Evolutionary conservation across 92 coral and sea anemone genomes (phyloP), one percentile per base, ranked within the genome.

Genomic region (Porites lobata): DNA sequence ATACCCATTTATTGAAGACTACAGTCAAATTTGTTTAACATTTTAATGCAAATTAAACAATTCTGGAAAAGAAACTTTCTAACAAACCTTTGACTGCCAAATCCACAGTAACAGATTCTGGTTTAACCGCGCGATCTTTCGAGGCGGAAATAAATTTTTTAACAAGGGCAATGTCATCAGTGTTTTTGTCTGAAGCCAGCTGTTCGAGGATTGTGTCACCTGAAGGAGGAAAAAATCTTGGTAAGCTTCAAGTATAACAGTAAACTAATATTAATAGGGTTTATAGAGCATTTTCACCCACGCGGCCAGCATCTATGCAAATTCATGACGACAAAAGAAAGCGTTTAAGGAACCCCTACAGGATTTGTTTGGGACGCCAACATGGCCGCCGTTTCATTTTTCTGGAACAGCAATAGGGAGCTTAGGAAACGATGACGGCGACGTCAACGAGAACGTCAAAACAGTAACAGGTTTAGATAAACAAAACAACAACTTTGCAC

Each of bases 1-100:
- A 38, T 38, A 38, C 47, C 47, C 47, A 38, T 38, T 38, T 38
- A 38, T 38, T 38, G 6, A 38, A 38, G 47, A 38, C 47, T 38
- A 38, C 7, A 3, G 47, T 38, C 61, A 56, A 10, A 56, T 10
- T 11, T 56, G 10, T 56, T 56, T 8, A 9, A 3, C 61, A 56
- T 56, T 56, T 56, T 38, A 38, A 56, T 14, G 17, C 61, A 10
- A 56, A 56, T 1, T 11, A 56, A 56, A 56, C 13, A 56, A 56
- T 10, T 56, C 11, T 56, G 61, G 15, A 10, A 9, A 56, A 56
- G 61, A 5, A 56, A 56, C 61, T 7, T 6, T 10, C 22, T 13
- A 10, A 22, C 92, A 68, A 43, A 93, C 98, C 98, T 93, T 91
- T 91, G 9, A 91, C 79, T 26, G 93, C 94, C 0, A 77, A 58